Base-by-base conservation (phyloP, 2,797 vertebrate genomes). In the Enteromius argenteus region DNA sequence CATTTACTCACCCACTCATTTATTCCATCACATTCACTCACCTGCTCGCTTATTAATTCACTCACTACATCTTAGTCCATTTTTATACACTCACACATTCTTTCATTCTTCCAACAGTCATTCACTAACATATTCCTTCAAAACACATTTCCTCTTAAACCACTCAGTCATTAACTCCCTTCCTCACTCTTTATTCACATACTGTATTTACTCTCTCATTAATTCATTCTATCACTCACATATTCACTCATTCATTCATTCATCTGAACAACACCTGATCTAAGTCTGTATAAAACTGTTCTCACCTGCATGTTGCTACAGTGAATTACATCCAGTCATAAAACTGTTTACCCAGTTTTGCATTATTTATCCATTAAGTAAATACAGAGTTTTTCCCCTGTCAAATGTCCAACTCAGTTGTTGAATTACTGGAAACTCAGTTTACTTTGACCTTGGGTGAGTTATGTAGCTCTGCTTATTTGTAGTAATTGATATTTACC, bases 371-470 rank as follows among this genome's bases (percentile, higher is more conserved):
- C 80, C 83, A 37, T 77, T 51, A 39, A 84, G 64, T 80, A 83
- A 85, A 86, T 78, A 86, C 10, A n/a, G 68, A 72, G 64, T 74
- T 81, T 74, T 82, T 80, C 76, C 76, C 80, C 51, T 87, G 85
- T 81, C 78, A 80, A 60, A 88, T 75, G 44, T 84, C 87, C 84
- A 86, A 39, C 37, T 60, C 13, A 30, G 11, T 66, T 86, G 83
- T 81, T 80, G 87, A 80, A 88, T 87, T 88, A 88, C 87, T 87
- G 87, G 85, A 85, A 87, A 53, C 80, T 42, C 66, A 68, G 85
- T 88, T 88, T 84, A 85, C 84, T 81, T 44, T 77, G 85, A 88
- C 77, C 87, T 81, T 72, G 23, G 23, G 66, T 69, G 81, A 84
- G 85, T 56, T 80, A 78, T 76, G 51, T 81, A 56, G 66, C 42